Evolutionary conservation across 2,888 invertebrate genomes (phyloP), one percentile per base, ranked within the genome.

Genomic region (Taenaris catops): DNA sequence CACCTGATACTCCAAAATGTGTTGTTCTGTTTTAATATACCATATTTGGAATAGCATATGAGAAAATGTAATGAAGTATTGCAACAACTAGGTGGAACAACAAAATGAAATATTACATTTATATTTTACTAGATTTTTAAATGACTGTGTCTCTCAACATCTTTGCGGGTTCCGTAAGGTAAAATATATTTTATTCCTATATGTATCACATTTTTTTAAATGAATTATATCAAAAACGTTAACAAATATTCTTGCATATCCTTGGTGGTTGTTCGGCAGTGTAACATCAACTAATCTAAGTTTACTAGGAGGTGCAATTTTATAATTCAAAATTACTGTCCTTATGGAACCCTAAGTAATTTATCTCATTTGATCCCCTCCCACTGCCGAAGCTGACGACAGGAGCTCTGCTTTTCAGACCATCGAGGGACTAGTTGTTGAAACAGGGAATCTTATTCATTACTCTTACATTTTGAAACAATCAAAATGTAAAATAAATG

Each of bases 401-500:
- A 70, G 76, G 83, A 67, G 53, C 68, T 58, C 83, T 86, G 84
- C 84, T 63, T 75, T 60, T 81, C 83, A 79, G 84, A 86, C 70
- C 80, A 64, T 61, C 47, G 83, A 84, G 83, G 84, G 79, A 53
- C 28, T 8, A 34, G 57, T 63, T 76, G 76, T 58, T 48, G 57
- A 55, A 41, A 49, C 46, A 58, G 74, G 70, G 70, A 62, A 35
- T 39, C 4, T 8, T 36, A 44, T 40, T 31, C 25, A 25, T 20
- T 10, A 14, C 32, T 6, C 25, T 25, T 40, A 42, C 46, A 50
- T 41, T 44, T 38, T 26, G 35, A 49, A 49, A 48, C 0, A n/a
- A 6, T 21, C 34, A 38, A 25, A 21, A 25, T 21, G 16, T 7
- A 9, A 26, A 14, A 26, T n/a, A 17, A n/a, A n/a, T 19, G 2